Base-by-base conservation (phyloP, 2,113 vertebrate genomes). In the Amphiprion percula region DNA sequence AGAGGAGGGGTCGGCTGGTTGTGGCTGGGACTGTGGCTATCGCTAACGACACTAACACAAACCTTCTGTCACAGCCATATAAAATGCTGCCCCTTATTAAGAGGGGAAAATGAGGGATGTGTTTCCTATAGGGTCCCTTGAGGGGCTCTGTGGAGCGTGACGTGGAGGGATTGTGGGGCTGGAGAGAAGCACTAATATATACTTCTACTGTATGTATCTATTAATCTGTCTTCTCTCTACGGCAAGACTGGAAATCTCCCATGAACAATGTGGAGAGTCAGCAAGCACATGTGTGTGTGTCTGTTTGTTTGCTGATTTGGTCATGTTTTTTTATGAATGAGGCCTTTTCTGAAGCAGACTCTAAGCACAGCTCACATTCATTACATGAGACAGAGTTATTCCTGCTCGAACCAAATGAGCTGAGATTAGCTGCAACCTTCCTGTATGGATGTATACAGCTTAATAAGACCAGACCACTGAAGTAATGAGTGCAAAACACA, bases 21-120 rank as follows among this genome's bases (percentile, higher is more conserved):
- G 66, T 50, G 59, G 68, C 72, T 58, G 26, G 66, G 67, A 73
- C 82, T 19, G 65, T 15, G 58, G 86, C 86, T 87, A 80, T 80
- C 5, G 64, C 87, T 90, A 91, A 92, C 33, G 52, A 89, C 0
- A 80, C 84, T 91, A 93, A 94, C 85, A n/a, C 79, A 93, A 94
- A 94, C 78, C 75, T 79, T 86, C 89, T 93, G 88, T 68, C 79
- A 44, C 11, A 15, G 80, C 76, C 89, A 85, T 92, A 92, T 93
- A 91, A 92, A 91, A 83, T 19, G 50, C 71, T 79, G 88, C 80
- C 83, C 85, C 85, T 88, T 86, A 69, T 92, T 93, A 90, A 78
- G 76, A 76, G 80, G 55, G 61, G 72, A 77, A 86, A 87, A 85
- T 63, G 79, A 88, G 71, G 80, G 82, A 87, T 89, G 83, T 77